A percentile compares a stretch with the other conserved stretches of the same genome.
These are phyloP conservation scores for Chrysotoxum bicinctum DNA, from an alignment of 2,888 invertebrate genomes.

Conservation along the genomic window DNA sequence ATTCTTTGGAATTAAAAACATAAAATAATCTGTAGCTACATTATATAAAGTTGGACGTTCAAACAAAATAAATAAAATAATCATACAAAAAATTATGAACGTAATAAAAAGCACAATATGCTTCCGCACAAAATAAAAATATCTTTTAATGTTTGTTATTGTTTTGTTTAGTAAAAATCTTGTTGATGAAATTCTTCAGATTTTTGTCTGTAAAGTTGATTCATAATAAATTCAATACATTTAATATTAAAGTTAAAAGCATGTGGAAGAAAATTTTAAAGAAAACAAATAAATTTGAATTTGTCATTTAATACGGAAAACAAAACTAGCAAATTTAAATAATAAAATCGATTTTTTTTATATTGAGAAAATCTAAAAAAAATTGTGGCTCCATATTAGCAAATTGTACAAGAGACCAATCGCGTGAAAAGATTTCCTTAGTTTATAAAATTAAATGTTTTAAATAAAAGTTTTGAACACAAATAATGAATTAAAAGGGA, in stretches of 20 bases:
- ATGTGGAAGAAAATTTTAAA: background rate
- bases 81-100: background rate
- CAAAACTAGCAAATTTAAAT: too few relatives aligned
- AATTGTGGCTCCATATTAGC: too few relatives aligned
- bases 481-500: too few relatives aligned
- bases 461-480: too few relatives aligned
- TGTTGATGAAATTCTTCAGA: background rate
- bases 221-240: background rate
- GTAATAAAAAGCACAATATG: constrained; percentile 49
- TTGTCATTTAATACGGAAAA: background rate
- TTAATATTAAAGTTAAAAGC: background rate
- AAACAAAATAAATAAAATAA: constrained; percentile 11
- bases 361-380: too few relatives aligned
- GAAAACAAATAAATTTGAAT: background rate
- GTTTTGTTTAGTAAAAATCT: background rate
- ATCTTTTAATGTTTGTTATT: constrained; percentile 10
- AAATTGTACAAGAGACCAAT: too few relatives aligned
- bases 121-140: constrained; percentile 55
- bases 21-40: background rate
- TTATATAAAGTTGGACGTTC: constrained; percentile 11
- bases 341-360: too few relatives aligned
- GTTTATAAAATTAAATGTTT: too few relatives aligned
- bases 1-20: background rate
- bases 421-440: too few relatives aligned
- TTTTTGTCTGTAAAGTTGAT: background rate